Evolutionary conservation across 2,113 vertebrate species (phyloP).

Genomic region (Vidua chalybeata): DNA sequence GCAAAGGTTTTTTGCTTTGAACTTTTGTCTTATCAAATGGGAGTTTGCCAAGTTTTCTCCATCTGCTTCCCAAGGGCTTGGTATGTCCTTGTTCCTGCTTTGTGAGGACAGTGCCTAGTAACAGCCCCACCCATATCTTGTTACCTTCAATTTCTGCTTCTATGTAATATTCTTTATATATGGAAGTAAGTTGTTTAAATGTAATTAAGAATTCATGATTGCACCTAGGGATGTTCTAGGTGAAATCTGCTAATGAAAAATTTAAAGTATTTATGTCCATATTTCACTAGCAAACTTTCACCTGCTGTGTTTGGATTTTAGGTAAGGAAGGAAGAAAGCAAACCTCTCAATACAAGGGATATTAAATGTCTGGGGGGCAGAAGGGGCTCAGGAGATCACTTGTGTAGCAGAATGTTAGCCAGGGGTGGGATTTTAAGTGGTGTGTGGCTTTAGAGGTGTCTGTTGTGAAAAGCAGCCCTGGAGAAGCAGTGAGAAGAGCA

Average conservation of each 20-base stretch:
- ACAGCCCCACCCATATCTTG: conserved; percentile 82
- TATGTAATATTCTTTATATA: conserved; percentile 38
- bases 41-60: conserved; percentile 86
- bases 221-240: conserved; percentile 2
- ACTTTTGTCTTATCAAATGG: conserved; percentile 78
- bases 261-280: conserved; percentile 6
- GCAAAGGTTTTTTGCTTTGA: conserved; percentile 39
- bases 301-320: conserved; percentile 37
- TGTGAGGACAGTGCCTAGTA: conserved; percentile 85
- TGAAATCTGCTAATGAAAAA: conserved; percentile 35
- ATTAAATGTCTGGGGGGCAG: not conserved
- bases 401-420: conserved; percentile 20
- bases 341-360: not conserved
- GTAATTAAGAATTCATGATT: conserved; percentile 26
- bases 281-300: conserved; percentile 28
- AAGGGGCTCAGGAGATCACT: conserved; percentile 8
- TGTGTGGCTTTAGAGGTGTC: conserved; percentile 20
- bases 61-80: conserved; percentile 79
- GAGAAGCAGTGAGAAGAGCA: not conserved
- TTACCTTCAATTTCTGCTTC: conserved; percentile 63
- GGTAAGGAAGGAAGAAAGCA: not conserved
- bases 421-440: conserved; percentile 61
- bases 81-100: conserved; percentile 65
- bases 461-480: conserved; percentile 12
- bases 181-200: not conserved